Evolutionary conservation across 2,797 vertebrate genomes (phyloP).

Genomic region (Leptoclinus maculatus): DNA sequence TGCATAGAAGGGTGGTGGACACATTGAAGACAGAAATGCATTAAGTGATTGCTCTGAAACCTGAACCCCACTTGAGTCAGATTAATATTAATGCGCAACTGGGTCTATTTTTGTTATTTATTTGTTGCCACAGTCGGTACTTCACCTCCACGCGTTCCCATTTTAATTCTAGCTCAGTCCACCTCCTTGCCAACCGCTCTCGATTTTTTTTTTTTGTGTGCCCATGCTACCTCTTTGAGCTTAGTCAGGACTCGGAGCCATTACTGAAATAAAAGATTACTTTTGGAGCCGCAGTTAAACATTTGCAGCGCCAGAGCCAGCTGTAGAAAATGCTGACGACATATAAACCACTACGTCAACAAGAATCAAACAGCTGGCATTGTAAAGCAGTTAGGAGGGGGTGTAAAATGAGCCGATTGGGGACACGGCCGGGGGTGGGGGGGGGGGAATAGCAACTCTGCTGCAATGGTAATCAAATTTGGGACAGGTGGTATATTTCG

Average conservation of each 20-base stretch:
- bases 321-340: conserved; percentile 18
- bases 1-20: background rate
- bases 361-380: conserved; percentile 11
- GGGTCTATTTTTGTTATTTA: background rate
- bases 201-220: conserved; percentile 6
- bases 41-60: background rate
- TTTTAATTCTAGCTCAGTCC: background rate
- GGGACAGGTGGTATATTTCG: background rate
- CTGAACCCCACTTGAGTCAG: background rate
- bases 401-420: conserved; percentile 2
- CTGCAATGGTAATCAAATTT: background rate
- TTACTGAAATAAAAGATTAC: conserved; percentile 13
- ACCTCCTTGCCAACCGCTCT: background rate
- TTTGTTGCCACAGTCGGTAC: background rate
- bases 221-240: background rate
- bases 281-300: conserved; percentile 22
- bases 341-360: conserved; percentile 19
- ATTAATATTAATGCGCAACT: background rate
- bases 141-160: background rate
- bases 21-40: background rate
- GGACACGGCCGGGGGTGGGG: background rate
- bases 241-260: background rate
- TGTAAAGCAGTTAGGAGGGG: background rate
- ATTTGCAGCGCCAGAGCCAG: conserved; percentile 13
- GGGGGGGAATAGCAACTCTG: conserved; percentile 1